Conservation (phyloP, 2,113 vertebrate species). For the Sporophila hypoxantha region DNA sequence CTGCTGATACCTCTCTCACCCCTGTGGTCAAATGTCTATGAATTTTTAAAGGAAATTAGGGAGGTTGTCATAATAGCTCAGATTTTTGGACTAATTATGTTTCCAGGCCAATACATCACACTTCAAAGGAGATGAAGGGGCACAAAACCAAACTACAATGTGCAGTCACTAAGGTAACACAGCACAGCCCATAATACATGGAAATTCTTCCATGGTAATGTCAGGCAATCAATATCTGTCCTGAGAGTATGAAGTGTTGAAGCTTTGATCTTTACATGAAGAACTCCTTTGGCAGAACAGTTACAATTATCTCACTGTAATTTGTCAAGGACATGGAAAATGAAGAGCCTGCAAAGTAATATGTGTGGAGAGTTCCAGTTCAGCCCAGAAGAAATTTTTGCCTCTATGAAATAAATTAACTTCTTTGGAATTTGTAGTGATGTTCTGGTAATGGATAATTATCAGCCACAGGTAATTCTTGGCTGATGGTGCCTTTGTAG, state of each 20-base stretch:
- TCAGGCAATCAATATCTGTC: conserved; percentile 11
- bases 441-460: conserved; percentile 9
- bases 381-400: not conserved
- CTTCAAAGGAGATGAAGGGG: not conserved
- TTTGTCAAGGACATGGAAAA: not conserved
- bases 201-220: not conserved
- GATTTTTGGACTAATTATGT: not conserved
- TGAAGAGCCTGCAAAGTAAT: not conserved
- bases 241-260: conserved; percentile 7
- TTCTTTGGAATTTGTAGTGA: not conserved
- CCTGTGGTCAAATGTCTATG: not conserved
- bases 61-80: not conserved
- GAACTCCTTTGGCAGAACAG: not conserved
- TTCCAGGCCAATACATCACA: not conserved
- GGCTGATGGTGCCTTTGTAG: not conserved
- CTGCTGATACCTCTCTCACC: not conserved
- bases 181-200: not conserved
- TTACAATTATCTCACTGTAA: not conserved
- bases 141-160: not conserved
- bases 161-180: not conserved
- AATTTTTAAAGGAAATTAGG: not conserved
- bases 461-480: not conserved
- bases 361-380: not conserved
- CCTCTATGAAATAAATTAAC: not conserved
- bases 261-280: conserved; percentile 38